Evolutionary conservation across 2,888 invertebrate species (phyloP).

Genomic region (Chirona hameri): DNA sequence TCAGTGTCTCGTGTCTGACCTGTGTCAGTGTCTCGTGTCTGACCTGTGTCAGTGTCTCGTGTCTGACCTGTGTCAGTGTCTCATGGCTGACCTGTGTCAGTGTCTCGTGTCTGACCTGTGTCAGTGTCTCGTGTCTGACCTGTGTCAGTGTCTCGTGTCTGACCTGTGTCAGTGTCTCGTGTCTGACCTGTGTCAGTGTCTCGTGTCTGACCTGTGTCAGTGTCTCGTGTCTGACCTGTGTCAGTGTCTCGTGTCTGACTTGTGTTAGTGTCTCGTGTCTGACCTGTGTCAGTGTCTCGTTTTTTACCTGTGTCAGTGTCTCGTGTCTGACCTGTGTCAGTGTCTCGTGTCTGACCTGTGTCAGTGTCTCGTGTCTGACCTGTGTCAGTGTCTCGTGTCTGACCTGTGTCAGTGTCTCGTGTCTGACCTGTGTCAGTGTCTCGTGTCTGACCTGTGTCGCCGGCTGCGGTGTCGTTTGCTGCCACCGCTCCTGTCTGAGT

Average conservation of each 20-base stretch:
- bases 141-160: too few species aligned
- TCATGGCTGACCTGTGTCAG: conserved; percentile 39
- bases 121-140: too few species aligned
- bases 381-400: too few species aligned
- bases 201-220: conserved; percentile 39
- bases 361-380: too few species aligned
- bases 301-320: background rate
- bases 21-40: too few species aligned
- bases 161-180: too few species aligned
- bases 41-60: too few species aligned
- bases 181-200: background rate
- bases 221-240: background rate
- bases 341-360: background rate
- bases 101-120: background rate
- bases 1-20: too few species aligned
- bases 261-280: too few species aligned
- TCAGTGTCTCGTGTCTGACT: too few species aligned
- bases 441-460: conserved; percentile 41
- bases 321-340: conserved; percentile 39
- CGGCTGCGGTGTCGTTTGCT: conserved; percentile 39
- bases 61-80: background rate
- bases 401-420: background rate
- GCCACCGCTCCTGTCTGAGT: conserved; percentile 34
- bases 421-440: background rate
- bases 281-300: too few species aligned